Base-by-base conservation (phyloP, 2,797 vertebrate genomes). In the Lateolabrax maculatus region DNA sequence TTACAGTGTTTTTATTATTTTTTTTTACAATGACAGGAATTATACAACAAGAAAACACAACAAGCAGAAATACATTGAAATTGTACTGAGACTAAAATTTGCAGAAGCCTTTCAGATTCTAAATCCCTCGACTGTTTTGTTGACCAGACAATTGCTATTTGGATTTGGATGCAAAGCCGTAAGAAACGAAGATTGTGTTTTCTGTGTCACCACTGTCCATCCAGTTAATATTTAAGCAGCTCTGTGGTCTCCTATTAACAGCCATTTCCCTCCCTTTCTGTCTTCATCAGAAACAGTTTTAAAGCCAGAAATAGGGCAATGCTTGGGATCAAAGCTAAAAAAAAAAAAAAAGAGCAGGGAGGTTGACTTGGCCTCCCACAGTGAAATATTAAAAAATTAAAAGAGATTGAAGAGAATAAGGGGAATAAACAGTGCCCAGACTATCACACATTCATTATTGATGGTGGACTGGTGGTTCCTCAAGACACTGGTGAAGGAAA, bases 211-310 rank as follows among this genome's bases (percentile, higher is more conserved):
- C 49, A 18, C 81, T 71, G 83, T 74, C 70, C 79, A 57, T 86
- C 86, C 77, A 86, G 90, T 90, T 91, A 83, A 89, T 91, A 88
- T 91, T 89, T 89, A 89, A 93, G 88, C 91, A 89, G 92, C 89
- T 91, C 87, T 87, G 86, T 57, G 85, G 75, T 75, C 70, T 84
- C 62, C 70, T 29, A 48, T 78, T 87, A 67, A 87, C 62, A 41
- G 19, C 65, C 44, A 19, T 73, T 62, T 76, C 61, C 75, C 77
- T 81, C 43, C 68, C 62, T 34, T 37, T 84, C 70, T 46, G 48
- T 77, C 70, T 72, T 81, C 74, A 66, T 71, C 56, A 66, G 60
- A 74, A 74, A 74, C 13, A 2, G 34, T 77, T 63, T 66, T 43
- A 62, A 80, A 78, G 31, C 73, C 58, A n/a, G 78, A 91, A 90